Evolutionary conservation across 2,888 invertebrate species (phyloP), one percentile per base, ranked within the genome.

Genomic region (Liposcelis brunnea): DNA sequence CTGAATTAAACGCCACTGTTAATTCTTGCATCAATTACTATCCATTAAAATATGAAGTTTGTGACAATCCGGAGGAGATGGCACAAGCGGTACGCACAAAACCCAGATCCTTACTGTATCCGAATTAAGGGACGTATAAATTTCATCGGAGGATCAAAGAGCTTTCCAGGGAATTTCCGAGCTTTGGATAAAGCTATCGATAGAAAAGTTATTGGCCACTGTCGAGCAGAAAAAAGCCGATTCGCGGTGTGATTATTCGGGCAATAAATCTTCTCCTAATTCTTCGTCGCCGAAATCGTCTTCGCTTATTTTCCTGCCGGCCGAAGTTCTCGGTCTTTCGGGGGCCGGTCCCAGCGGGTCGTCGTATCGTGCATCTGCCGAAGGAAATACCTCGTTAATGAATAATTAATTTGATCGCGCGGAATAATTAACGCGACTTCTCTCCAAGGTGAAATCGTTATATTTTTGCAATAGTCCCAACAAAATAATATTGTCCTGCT

Each of bases 211-310:
- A n/a, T n/a, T n/a, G n/a, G n/a, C n/a, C n/a, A n/a, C n/a, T n/a
- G n/a, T n/a, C n/a, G n/a, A n/a, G n/a, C n/a, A n/a, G n/a, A n/a
- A n/a, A n/a, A n/a, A n/a, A n/a, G n/a, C n/a, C n/a, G n/a, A n/a
- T n/a, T n/a, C n/a, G n/a, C n/a, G n/a, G n/a, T n/a, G n/a, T n/a
- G 26, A 26, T 67, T 66, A 80, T 58, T 79, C 79, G 2, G 81
- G 81, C 52, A 82, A 59, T 38, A 82, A 64, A 59, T 80, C 80
- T 55, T 80, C 78, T 14, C 78, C 80, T 15, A 81, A 64, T 60
- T 79, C 78, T 56, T 80, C 80, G 58, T 81, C 75, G 14, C 71
- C 79, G 61, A 80, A 79, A 58, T 80, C 79, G 43, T 77, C 76
- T 50, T 72, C 71, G 36, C 67, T 60, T 19, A 63, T 63, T 55